Conservation (phyloP, 2,888 invertebrate genomes). For the Halictus ligatus region DNA sequence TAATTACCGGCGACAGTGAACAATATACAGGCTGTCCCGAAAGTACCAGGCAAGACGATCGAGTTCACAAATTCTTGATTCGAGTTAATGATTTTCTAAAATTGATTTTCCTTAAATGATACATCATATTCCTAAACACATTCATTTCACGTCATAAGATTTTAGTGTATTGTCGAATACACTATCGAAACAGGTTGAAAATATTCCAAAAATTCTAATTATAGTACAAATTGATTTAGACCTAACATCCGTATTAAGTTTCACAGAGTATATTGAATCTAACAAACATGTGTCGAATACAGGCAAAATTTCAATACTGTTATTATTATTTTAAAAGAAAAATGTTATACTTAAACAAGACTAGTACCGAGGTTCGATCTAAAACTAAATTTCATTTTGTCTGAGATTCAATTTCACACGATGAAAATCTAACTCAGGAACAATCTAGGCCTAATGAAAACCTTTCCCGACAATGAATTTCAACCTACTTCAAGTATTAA, state of each 20-base stretch:
- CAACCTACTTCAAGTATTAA: neutral
- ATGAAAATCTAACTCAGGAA: neutral
- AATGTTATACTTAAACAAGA: neutral
- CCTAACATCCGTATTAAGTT: neutral
- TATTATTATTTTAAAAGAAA: neutral
- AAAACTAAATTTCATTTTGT: neutral
- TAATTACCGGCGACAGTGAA: neutral
- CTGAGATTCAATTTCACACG: neutral
- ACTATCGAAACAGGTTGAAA: too few relatives aligned
- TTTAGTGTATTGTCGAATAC: neutral
- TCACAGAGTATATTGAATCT: neutral
- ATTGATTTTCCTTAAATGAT: too few relatives aligned
- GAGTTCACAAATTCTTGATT: neutral
- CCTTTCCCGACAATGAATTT: neutral
- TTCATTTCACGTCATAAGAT: neutral
- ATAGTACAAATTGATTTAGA: neutral
- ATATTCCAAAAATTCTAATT: neutral
- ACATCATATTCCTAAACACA: neutral
- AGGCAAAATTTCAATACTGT: neutral
- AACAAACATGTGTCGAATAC: neutral
- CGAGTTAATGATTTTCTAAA: too few relatives aligned
- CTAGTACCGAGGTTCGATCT: too few relatives aligned
- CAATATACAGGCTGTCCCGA: neutral
- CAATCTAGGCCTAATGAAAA: neutral
- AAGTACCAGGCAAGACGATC: neutral